Evolutionary conservation across 2,113 vertebrate species (phyloP).

Genomic region (Phrynosoma platyrhinos): DNA sequence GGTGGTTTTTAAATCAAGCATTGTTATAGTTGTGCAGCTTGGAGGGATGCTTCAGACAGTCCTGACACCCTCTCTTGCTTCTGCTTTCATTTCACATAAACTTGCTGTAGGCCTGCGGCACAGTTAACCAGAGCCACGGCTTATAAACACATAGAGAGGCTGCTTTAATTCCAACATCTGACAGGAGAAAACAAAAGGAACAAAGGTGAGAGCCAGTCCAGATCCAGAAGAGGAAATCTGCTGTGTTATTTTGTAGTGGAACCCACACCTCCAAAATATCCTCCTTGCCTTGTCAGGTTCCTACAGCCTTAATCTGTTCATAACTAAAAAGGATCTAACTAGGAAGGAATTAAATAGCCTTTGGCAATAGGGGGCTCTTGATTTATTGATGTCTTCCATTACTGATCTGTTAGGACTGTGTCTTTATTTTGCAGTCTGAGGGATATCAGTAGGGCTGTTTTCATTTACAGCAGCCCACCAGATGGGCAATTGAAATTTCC

Average conservation of each 20-base stretch:
- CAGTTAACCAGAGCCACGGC: background rate
- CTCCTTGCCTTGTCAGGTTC: background rate
- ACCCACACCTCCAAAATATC: background rate
- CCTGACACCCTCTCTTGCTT: slow-evolving; percentile 52
- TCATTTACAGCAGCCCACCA: background rate
- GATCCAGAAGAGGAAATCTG: slow-evolving; percentile 13
- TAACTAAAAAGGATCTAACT: background rate
- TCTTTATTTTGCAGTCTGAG: background rate
- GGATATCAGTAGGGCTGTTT: background rate
- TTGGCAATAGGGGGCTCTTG: background rate
- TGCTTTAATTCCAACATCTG: slow-evolving; percentile 64
- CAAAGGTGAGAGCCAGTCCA: slow-evolving; percentile 15
- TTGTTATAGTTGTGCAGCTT: slow-evolving; percentile 70
- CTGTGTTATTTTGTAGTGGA: background rate
- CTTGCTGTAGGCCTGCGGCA: slow-evolving; percentile 18
- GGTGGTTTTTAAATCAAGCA: slow-evolving; percentile 78
- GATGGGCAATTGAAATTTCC: background rate
- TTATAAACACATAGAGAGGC: slow-evolving; percentile 50
- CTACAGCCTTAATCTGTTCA: background rate
- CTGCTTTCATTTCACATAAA: slow-evolving; percentile 61
- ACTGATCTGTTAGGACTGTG: background rate
- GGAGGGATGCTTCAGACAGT: slow-evolving; percentile 70
- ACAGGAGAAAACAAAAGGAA: slow-evolving; percentile 48
- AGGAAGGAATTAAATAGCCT: background rate
- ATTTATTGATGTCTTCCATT: background rate